Base-by-base conservation (phyloP, 2,888 invertebrate species). In the Ypsolopha sequella region DNA sequence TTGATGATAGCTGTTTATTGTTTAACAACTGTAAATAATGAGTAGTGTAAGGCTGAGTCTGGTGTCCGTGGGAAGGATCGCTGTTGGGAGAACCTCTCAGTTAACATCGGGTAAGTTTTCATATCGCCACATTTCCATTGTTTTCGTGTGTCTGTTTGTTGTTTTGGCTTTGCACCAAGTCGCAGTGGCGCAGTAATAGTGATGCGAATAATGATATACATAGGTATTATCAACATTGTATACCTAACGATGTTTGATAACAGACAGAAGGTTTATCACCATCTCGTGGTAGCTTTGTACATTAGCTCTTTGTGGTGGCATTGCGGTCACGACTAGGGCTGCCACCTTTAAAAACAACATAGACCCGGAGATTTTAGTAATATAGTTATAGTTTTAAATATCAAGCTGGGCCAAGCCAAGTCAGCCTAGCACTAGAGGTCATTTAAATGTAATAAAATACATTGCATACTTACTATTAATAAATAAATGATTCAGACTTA, bases 41-140 rank as follows among this genome's bases (percentile, higher is more conserved):
- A 85, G 80, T 75, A 84, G 84, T 80, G 80, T 85, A 63, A 73
- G 86, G 72, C 73, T 84, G 63, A 82, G 86, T 69, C 76, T 87
- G 56, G 67, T 87, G 55, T 81, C 87, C 57, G 80, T 87, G 65
- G 82, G 85, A 57, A 78, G 81, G 70, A 77, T 85, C 56, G 82
- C 84, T 57, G 79, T 78, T 48, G 73, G 81, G 73, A 80, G 84
- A 75, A 82, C 80, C 72, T 73, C 76, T 59, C 85, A 80, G 55
- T 68, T 78, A 68, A 70, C 77, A 72, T 73, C 82, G 64, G 80
- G 86, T 86, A 60, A 84, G 84, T 73, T 63, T 61, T 59, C 60
- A 54, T 60, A 58, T 56, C 58, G 54, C 48, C 54, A 51, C 53
- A 51, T 58, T 54, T 55, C 69, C 58, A 64, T 69, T 66, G 67